Evolutionary conservation across 2,797 vertebrate species (phyloP), one percentile per base, ranked within the genome.

Genomic region (Galago senegalensis): DNA sequence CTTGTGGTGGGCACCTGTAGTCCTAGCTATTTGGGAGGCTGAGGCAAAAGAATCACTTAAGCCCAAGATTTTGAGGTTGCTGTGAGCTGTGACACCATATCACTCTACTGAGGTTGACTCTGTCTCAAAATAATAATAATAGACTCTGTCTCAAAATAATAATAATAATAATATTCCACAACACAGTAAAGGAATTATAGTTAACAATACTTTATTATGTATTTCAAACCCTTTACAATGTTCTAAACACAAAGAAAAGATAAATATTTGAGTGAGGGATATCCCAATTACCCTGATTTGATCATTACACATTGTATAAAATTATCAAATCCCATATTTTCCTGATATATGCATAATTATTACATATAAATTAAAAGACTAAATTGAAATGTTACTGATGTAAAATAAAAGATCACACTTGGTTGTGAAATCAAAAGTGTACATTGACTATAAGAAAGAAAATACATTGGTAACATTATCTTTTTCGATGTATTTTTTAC

Each of bases 401-500:
- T 65, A 86, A 87, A 69, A 7, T 10, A 61, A 23, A 87, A 69
- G 20, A 16, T 73, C 89, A 0, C 0, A 92, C 40, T 86, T 91
- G 75, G 56, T 31, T 67, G 4, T 83, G 23, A 90, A 81, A 43
- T 80, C 18, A 40, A 53, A 96, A 49, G 1, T 1, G 3, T 58
- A 81, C 77, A 40, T 88, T 97, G 34, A 1, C 49, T 81, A 3
- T 43, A 77, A 81, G 18, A 75, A 63, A 37, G 16, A 92, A 60
- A 87, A 85, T 70, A 69, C 31, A 53, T 13, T 3, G 77, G 1
- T 79, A 77, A 82, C 70, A 61, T 31, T 29, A 7, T 8, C 76
- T 96, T 75, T 76, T 29, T n/a, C 8, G n/a, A 58, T 49, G 67
- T 81, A 75, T 88, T 90, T 93, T 83, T 76, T 23, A 63, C 13